These are phyloP conservation scores for Catharus minimus DNA, from an alignment of 2,113 vertebrate genomes.

Conservation along the genomic window DNA sequence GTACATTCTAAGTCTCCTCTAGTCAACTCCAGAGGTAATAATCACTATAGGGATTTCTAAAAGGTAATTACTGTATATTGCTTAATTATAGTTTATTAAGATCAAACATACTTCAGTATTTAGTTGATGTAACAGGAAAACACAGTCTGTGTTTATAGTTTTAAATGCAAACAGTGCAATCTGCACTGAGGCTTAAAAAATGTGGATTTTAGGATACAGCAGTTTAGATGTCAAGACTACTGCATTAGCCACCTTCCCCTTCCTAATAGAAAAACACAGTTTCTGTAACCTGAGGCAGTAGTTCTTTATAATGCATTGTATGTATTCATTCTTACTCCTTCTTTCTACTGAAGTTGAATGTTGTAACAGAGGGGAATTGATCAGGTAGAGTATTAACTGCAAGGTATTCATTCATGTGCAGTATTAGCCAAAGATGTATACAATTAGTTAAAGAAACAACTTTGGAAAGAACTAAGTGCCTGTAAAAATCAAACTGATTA, in stretches of 20 bases:
- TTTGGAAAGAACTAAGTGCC: slow-evolving; percentile 36
- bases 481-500: slow-evolving; percentile 60
- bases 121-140: slow-evolving; percentile 48
- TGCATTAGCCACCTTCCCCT: slow-evolving; percentile 16
- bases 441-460: slow-evolving; percentile 42
- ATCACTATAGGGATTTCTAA: slow-evolving; percentile 73
- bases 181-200: slow-evolving; percentile 5
- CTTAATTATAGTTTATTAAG: slow-evolving; percentile 65
- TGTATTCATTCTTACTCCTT: not conserved
- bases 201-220: not conserved
- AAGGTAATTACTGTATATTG: slow-evolving; percentile 76
- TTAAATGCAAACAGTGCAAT: slow-evolving; percentile 35
- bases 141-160: slow-evolving; percentile 33
- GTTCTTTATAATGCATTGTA: not conserved
- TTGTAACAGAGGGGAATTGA: not conserved
- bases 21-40: slow-evolving; percentile 67
- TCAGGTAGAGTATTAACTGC: not conserved
- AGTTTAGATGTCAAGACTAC: slow-evolving; percentile 5
- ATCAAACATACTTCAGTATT: slow-evolving; percentile 51
- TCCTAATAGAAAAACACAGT: not conserved
- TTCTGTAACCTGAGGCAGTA: slow-evolving; percentile 34
- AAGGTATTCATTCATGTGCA: slow-evolving; percentile 28
- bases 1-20: slow-evolving; percentile 60
- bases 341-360: not conserved
- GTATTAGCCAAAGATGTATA: slow-evolving; percentile 25